A percentile compares a stretch with the other conserved stretches of the same genome.
Conservation (phyloP, 2,797 vertebrate genomes). For the Microhierax caerulescens region DNA sequence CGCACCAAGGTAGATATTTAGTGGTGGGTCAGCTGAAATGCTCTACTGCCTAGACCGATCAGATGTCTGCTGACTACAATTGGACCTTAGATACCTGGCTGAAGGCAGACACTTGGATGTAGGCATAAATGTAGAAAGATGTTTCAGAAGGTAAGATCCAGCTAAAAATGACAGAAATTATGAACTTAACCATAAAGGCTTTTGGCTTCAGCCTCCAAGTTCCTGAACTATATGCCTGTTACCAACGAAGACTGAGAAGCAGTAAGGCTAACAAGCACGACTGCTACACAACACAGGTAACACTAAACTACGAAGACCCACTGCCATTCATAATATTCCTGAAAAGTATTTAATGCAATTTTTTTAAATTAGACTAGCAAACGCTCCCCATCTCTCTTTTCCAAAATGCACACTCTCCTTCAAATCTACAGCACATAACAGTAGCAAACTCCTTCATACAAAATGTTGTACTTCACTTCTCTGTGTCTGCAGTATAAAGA, state of each 20-base stretch:
- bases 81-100: background rate
- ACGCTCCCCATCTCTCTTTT: background rate
- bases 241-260: background rate
- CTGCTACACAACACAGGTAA: background rate
- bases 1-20: background rate
- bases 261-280: background rate
- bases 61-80: background rate
- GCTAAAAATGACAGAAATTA: background rate
- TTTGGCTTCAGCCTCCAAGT: background rate
- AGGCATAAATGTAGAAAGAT: background rate
- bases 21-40: background rate
- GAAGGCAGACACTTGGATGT: background rate
- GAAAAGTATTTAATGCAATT: background rate
- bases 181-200: background rate
- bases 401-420: background rate
- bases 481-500: background rate
- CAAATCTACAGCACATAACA: background rate
- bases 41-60: background rate
- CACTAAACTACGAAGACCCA: background rate
- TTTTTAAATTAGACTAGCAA: background rate
- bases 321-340: background rate
- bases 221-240: background rate
- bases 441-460: background rate
- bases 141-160: background rate
- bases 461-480: background rate